These are phyloP conservation scores for Actenoides hombroni DNA, from an alignment of 2,113 vertebrate species.

Conservation along the genomic window DNA sequence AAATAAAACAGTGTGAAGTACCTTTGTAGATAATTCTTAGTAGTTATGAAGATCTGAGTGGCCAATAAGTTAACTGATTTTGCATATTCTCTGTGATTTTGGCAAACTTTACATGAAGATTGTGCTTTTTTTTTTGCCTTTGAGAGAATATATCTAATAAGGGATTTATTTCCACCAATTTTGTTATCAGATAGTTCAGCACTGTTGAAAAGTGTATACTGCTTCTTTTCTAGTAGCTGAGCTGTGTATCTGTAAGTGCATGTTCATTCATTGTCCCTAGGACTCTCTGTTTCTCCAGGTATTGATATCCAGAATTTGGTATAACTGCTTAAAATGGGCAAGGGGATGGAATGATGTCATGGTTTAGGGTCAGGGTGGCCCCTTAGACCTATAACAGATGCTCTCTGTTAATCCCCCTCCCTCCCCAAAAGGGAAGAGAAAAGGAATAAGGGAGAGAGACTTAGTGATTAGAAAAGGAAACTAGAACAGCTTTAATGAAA, in stretches of 20 bases:
- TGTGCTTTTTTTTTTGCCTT: background rate
- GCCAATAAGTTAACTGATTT: background rate
- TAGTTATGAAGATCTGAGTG: background rate
- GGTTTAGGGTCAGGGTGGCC: too few species aligned
- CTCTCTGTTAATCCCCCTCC: too few species aligned
- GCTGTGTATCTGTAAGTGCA: background rate
- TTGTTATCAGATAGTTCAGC: background rate
- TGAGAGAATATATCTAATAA: background rate
- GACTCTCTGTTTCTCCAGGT: background rate
- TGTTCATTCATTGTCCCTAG: background rate
- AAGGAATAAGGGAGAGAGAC: too few species aligned
- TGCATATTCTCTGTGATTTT: background rate
- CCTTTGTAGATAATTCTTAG: background rate
- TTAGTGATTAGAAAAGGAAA: too few species aligned
- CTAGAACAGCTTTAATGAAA: too few species aligned
- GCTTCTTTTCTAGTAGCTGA: background rate
- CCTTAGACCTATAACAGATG: too few species aligned
- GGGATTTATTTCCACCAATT: background rate
- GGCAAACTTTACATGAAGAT: background rate
- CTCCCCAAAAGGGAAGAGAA: too few species aligned
- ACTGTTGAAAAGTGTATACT: background rate
- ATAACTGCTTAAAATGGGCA: background rate
- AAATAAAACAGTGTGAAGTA: background rate
- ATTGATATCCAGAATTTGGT: background rate
- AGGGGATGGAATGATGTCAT: background rate